Conservation (phyloP, 1,140 invertebrate genomes). For the Teleopsis dalmanni region DNA sequence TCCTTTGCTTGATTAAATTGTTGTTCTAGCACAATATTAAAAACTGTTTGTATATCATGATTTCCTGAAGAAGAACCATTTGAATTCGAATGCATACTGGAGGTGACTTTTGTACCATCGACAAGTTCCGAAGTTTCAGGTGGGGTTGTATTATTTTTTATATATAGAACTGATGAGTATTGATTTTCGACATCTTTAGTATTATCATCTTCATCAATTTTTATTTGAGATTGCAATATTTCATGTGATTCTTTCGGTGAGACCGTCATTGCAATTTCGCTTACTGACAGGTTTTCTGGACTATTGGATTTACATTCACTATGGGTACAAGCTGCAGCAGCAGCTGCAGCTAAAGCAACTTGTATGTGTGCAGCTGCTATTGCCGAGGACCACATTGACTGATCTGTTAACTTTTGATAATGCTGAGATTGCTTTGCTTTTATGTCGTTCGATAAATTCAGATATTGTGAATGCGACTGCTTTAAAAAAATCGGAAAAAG, state of each 20-base stretch:
- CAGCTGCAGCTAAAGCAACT: constrained; percentile 35
- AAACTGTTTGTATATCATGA: too few species aligned
- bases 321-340: constrained; percentile 28
- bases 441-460: too few species aligned
- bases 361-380: constrained; percentile 38
- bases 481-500: too few species aligned
- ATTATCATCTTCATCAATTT: not conserved
- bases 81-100: not conserved
- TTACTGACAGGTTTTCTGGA: constrained; percentile 8
- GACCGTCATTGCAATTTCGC: too few species aligned
- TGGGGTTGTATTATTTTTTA: too few species aligned
- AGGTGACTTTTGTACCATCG: not conserved
- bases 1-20: too few species aligned
- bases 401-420: constrained; percentile 21
- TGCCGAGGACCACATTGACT: constrained; percentile 32
- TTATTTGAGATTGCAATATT: constrained; percentile 1
- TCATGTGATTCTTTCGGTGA: constrained; percentile 13
- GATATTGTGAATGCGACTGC: too few species aligned
- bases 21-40: too few species aligned
- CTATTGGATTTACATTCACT: constrained; percentile 18
- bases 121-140: not conserved
- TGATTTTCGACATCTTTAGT: not conserved
- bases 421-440: too few species aligned
- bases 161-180: too few species aligned
- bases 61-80: not conserved